Conservation (phyloP, 2,113 vertebrate genomes). For the Etheostoma spectabile region DNA sequence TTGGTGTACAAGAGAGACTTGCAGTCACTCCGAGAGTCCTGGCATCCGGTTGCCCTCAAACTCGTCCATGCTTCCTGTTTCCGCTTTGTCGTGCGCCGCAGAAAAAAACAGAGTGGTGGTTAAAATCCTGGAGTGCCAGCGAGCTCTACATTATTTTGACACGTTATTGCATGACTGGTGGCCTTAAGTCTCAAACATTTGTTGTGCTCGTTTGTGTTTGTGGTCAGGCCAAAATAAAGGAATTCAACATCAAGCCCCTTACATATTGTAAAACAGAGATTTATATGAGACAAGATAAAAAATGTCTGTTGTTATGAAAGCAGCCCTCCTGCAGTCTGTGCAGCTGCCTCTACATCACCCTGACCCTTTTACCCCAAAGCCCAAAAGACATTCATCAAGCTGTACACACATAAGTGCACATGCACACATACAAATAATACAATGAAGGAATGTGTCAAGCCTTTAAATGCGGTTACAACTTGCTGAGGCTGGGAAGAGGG, state of each 20-base stretch:
- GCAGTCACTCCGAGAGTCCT: no score
- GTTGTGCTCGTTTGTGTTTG: no score
- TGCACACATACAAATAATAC: not conserved
- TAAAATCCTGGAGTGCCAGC: no score
- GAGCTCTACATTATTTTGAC: no score
- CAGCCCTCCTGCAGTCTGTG: constrained; percentile 31
- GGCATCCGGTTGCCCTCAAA: no score
- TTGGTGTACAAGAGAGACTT: no score
- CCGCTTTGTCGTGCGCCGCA: no score
- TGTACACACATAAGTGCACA: constrained; percentile 39
- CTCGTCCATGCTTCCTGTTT: no score
- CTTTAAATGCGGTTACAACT: constrained; percentile 63
- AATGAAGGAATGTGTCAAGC: constrained; percentile 20
- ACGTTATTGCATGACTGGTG: no score
- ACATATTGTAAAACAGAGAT: not conserved
- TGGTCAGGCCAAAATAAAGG: not conserved
- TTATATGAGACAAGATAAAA: not conserved
- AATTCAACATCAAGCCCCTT: not conserved
- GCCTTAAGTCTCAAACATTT: no score
- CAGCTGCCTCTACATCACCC: constrained; percentile 64
- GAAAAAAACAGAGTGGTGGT: no score
- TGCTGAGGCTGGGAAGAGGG: constrained; percentile 55
- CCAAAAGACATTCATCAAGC: constrained; percentile 51
- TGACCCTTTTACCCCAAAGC: not conserved
- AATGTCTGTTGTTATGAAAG: constrained; percentile 21